Conservation (phyloP, 2,888 invertebrate species). For the Diogma glabrata region DNA sequence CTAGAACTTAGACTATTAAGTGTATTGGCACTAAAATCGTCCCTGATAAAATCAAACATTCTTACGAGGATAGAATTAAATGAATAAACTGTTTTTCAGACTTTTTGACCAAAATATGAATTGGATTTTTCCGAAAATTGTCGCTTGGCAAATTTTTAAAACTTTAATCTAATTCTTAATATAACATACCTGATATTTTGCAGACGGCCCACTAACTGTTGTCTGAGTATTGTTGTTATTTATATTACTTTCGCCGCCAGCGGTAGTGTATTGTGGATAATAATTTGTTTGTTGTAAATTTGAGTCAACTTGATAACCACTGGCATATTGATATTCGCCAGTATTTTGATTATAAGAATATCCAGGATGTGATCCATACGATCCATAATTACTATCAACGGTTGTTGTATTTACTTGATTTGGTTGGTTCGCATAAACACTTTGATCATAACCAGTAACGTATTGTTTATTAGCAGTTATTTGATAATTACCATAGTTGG, state of each 20-base stretch:
- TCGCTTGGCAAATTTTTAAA: too few relatives aligned
- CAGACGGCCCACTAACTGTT: background rate
- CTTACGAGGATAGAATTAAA: too few relatives aligned
- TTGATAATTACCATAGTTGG: slow-evolving; percentile 5
- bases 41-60: too few relatives aligned
- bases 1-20: too few relatives aligned
- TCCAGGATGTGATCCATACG: slow-evolving; percentile 41
- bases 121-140: too few relatives aligned
- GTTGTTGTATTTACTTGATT: slow-evolving; percentile 4
- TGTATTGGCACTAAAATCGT: too few relatives aligned
- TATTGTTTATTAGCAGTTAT: slow-evolving; percentile 11
- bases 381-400: background rate
- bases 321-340: slow-evolving; percentile 48
- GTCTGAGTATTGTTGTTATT: slow-evolving; percentile 15
- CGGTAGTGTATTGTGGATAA: slow-evolving; percentile 23
- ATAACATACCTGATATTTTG: background rate
- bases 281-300: slow-evolving; percentile 15
- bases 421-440: slow-evolving; percentile 1
- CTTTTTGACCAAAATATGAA: too few relatives aligned
- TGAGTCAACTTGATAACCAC: slow-evolving; percentile 45
- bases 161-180: background rate
- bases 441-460: slow-evolving; percentile 10
- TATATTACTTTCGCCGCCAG: slow-evolving; percentile 12
- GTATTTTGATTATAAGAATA: slow-evolving; percentile 45
- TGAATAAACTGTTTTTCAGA: too few relatives aligned